phyloP scores from a whole-genome alignment of 2,113 vertebrate species.

The Phocoena phocoena region DNA sequence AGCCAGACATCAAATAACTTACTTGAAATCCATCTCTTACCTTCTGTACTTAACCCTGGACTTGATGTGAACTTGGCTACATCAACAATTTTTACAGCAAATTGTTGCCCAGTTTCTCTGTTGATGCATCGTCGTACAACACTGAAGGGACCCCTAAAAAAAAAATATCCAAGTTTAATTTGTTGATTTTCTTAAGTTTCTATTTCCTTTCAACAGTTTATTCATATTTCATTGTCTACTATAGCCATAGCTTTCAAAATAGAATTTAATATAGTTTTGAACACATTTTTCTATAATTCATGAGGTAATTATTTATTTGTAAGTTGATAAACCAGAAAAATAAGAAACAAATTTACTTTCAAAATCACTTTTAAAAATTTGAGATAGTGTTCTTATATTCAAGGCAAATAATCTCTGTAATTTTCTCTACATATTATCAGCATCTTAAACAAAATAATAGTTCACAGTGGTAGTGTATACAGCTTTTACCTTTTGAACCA shows the following conservation, averaged over 20 bases:
- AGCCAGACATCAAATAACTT: conserved; percentile 83
- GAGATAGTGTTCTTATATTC: neutral
- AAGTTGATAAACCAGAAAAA: neutral
- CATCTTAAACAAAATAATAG: conserved; percentile 37
- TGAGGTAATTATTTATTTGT: neutral
- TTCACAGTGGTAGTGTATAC: neutral
- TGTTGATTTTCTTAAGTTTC: conserved; percentile 23
- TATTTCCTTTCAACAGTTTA: conserved; percentile 29
- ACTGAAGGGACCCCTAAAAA: conserved; percentile 96
- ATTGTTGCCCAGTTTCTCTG: conserved; percentile 98
- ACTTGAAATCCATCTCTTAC: conserved; percentile 87
- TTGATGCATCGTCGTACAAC: conserved; percentile 99
- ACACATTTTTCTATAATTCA: conserved; percentile 45
- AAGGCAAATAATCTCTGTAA: conserved; percentile 28
- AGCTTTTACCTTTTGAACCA: conserved; percentile 25
- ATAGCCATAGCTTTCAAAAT: neutral
- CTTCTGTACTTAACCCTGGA: conserved; percentile 99
- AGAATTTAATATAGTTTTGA: conserved; percentile 20
- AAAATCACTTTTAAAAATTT: conserved; percentile 28
- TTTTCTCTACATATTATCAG: conserved; percentile 17
- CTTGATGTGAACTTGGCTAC: conserved; percentile 99
- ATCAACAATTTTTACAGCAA: conserved; percentile 99
- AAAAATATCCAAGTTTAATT: conserved; percentile 47
- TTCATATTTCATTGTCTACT: neutral
- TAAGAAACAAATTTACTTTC: neutral